phyloP scores from a whole-genome alignment of 2,113 vertebrate species.

The Romanogobio albipinnatus region DNA sequence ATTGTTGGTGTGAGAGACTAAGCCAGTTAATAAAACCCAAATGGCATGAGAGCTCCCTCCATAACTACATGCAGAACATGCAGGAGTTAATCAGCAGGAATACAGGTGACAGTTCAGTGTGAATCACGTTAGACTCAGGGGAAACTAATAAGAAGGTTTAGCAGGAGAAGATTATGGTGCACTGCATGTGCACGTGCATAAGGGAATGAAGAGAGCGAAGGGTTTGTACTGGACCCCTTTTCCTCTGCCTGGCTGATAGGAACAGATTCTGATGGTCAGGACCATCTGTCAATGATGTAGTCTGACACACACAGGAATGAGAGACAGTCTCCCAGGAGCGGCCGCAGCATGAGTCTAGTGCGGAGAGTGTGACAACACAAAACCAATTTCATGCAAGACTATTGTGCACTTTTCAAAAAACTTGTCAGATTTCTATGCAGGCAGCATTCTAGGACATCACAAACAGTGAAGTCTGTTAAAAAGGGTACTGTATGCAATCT shows the following conservation, averaged over 20 bases:
- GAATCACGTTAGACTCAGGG: conserved; percentile 37
- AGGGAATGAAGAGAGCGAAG: neutral
- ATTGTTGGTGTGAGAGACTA: neutral
- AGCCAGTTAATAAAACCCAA: conserved; percentile 12
- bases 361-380: neutral
- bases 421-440: neutral
- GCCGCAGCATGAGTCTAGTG: conserved; percentile 44
- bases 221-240: conserved; percentile 24
- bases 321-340: conserved; percentile 71
- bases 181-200: neutral
- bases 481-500: neutral
- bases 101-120: conserved; percentile 23
- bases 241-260: conserved; percentile 62
- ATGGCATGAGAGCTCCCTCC: neutral
- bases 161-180: conserved; percentile 34
- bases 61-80: neutral
- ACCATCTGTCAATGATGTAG: conserved; percentile 78
- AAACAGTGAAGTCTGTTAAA: neutral
- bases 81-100: conserved; percentile 4
- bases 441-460: neutral
- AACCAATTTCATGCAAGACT: neutral
- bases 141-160: conserved; percentile 53
- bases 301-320: conserved; percentile 62
- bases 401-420: neutral
- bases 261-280: conserved; percentile 73